Conservation (phyloP, 2,888 invertebrate species). For the Leptinotarsa haldemani region DNA sequence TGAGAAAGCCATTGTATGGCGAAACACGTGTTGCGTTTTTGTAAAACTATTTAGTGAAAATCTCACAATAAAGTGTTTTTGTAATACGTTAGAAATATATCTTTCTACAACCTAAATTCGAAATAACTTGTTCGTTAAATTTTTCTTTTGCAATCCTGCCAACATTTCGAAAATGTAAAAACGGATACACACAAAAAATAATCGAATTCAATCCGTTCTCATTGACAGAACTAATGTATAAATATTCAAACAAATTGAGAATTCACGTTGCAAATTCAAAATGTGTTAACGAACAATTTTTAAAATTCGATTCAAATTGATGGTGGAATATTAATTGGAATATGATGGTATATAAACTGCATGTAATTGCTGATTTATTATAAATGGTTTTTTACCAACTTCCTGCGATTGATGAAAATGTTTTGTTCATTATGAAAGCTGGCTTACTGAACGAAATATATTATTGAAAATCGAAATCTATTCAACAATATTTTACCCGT, state of each 20-base stretch:
- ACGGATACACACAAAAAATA: too few relatives aligned
- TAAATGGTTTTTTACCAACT: neutral
- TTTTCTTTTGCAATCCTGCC: too few relatives aligned
- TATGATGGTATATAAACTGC: neutral
- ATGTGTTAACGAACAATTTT: neutral
- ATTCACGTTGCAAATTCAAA: neutral
- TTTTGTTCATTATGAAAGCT: conserved; percentile 9
- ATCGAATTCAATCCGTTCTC: too few relatives aligned
- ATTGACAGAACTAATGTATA: neutral
- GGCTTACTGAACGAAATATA: neutral
- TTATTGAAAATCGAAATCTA: neutral
- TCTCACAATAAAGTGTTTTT: too few relatives aligned
- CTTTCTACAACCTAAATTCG: too few relatives aligned
- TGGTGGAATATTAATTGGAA: neutral
- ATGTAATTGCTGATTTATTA: conserved; percentile 10
- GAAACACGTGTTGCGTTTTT: too few relatives aligned
- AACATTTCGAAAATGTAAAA: too few relatives aligned
- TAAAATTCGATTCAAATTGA: neutral
- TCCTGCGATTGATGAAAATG: conserved; percentile 7
- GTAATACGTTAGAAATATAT: too few relatives aligned
- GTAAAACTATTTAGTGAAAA: too few relatives aligned
- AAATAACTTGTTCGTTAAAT: too few relatives aligned
- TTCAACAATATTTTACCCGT: neutral
- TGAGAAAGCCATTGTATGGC: too few relatives aligned
- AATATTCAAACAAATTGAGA: neutral